Evolutionary conservation across 2,113 vertebrate species (phyloP).

Genomic region (Illadopsis cleaveri): DNA sequence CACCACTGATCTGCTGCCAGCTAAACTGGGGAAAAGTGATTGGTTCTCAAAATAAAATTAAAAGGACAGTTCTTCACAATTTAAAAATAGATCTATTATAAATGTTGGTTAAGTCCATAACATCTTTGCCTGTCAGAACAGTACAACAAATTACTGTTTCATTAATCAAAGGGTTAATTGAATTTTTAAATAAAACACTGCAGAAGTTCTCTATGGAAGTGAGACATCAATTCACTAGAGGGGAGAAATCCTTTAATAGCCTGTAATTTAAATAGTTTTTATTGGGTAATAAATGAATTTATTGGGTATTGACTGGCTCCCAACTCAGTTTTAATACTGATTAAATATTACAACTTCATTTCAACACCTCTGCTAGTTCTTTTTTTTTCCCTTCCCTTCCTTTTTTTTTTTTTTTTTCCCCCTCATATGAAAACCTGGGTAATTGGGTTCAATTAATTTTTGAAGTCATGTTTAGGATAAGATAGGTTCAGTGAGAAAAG

Average conservation of each 20-base stretch:
- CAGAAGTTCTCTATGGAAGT: constrained; percentile 33
- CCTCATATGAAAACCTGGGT: neutral
- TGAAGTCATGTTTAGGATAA: neutral
- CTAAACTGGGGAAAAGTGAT: neutral
- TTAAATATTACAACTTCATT: constrained; percentile 37
- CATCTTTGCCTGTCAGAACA: neutral
- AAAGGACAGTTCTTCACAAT: neutral
- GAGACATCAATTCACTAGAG: constrained; percentile 19
- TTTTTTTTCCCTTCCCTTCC: neutral
- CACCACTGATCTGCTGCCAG: neutral
- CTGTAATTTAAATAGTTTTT: constrained; percentile 52
- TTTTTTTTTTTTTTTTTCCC: neutral
- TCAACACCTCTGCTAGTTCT: neutral
- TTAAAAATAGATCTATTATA: neutral
- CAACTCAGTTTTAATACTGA: constrained; percentile 46
- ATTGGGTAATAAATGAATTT: constrained; percentile 69
- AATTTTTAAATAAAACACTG: constrained; percentile 49
- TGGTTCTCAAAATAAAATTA: neutral
- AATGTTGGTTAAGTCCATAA: neutral
- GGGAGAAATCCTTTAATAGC: constrained; percentile 62
- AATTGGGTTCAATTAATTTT: constrained; percentile 21
- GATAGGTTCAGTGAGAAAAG: neutral
- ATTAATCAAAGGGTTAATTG: constrained; percentile 49
- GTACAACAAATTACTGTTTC: neutral
- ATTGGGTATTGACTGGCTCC: constrained; percentile 54